These are phyloP conservation scores for Chydorus sphaericus DNA, from an alignment of 2,888 invertebrate genomes.

Conservation along the genomic window DNA sequence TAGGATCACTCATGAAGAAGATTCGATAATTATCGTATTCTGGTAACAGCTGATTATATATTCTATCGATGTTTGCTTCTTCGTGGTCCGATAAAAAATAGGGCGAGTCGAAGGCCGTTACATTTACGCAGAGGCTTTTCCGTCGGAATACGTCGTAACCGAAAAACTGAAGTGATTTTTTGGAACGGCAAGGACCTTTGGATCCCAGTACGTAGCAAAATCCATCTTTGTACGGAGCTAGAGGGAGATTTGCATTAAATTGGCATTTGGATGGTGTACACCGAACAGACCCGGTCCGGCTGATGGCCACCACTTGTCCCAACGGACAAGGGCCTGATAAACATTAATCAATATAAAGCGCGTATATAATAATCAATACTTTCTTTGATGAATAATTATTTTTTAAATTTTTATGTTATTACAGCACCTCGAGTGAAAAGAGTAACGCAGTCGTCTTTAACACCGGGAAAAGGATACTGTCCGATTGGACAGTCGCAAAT, in stretches of 20 bases:
- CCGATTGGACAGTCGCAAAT: constrained; percentile 12
- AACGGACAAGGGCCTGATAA: constrained; percentile 9
- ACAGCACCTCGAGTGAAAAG: constrained; percentile 13
- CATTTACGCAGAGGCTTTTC: background rate
- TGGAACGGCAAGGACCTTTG: background rate
- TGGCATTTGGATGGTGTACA: background rate
- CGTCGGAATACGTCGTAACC: constrained; percentile 1
- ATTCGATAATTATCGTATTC: too few relatives aligned
- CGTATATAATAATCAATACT: too few relatives aligned
- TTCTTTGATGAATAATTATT: too few relatives aligned
- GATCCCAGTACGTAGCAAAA: constrained; percentile 10
- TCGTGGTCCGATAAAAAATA: background rate
- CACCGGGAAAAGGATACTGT: constrained; percentile 10
- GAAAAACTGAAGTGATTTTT: background rate
- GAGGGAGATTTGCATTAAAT: background rate
- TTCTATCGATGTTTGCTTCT: background rate
- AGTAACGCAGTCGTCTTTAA: constrained; percentile 3
- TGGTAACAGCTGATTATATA: too few relatives aligned
- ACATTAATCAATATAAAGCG: too few relatives aligned
- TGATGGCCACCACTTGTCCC: background rate
- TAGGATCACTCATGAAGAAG: too few relatives aligned
- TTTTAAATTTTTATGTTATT: too few relatives aligned
- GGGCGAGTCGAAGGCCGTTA: background rate
- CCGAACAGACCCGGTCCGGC: background rate
- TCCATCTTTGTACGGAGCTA: background rate